These are phyloP conservation scores for Clostera curtula DNA, from an alignment of 2,888 invertebrate genomes.

Conservation along the genomic window DNA sequence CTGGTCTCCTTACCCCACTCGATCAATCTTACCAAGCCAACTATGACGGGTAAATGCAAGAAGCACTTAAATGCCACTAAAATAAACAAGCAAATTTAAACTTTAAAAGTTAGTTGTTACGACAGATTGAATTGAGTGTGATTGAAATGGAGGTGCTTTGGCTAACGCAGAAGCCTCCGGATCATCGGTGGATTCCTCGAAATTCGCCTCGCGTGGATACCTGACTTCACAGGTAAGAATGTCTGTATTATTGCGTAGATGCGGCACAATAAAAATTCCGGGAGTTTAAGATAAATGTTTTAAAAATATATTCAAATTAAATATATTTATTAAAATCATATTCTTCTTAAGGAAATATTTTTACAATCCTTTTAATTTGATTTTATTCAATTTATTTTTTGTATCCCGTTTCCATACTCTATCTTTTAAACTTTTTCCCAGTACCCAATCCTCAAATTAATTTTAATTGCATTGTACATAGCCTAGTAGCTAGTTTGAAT, in stretches of 20 bases:
- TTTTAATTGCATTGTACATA: no score
- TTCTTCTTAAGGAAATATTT: no score
- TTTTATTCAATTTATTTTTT: no score
- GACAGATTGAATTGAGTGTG: conserved; percentile 9
- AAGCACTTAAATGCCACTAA: conserved; percentile 22
- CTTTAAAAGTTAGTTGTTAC: conserved; percentile 7
- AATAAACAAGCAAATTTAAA: conserved; percentile 11
- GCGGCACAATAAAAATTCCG: conserved; percentile 14
- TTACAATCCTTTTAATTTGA: no score
- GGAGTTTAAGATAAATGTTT: no score
- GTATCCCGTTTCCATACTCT: no score
- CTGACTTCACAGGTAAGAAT: conserved; percentile 64
- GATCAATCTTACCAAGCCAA: conserved; percentile 71
- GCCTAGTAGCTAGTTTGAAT: no score
- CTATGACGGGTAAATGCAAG: conserved; percentile 34
- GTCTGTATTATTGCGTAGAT: conserved; percentile 30
- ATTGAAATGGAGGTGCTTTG: conserved; percentile 38
- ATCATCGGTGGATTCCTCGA: conserved; percentile 74
- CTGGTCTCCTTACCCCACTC: conserved; percentile 70
- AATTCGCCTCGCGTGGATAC: conserved; percentile 72
- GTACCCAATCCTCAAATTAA: no score
- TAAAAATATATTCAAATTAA: no score
- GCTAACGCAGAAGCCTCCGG: conserved; percentile 56
- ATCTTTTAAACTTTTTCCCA: no score
- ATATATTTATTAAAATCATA: no score